Conservation (phyloP, 2,888 invertebrate species). For the Agrochola lota region DNA sequence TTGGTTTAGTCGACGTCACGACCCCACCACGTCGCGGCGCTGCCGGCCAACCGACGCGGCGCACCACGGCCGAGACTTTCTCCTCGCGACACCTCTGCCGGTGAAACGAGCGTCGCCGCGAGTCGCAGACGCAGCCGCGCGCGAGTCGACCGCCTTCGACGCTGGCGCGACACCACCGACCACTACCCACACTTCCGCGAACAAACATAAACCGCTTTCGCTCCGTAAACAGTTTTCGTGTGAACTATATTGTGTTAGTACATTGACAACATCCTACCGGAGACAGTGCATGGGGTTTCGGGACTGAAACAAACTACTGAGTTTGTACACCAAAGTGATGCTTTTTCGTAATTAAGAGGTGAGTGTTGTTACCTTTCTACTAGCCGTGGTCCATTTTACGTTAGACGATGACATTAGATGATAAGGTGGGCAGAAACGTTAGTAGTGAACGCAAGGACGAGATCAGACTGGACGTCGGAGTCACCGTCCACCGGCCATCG, state of each 20-base stretch:
- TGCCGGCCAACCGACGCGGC: slow-evolving; percentile 83
- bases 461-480: slow-evolving; percentile 70
- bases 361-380: slow-evolving; percentile 83
- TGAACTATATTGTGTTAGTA: slow-evolving; percentile 78
- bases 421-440: slow-evolving; percentile 81
- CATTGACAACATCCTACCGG: slow-evolving; percentile 67
- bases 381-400: slow-evolving; percentile 73
- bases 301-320: slow-evolving; percentile 66
- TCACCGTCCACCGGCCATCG: slow-evolving; percentile 64
- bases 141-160: slow-evolving; percentile 84
- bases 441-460: slow-evolving; percentile 88
- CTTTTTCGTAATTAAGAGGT: slow-evolving; percentile 82
- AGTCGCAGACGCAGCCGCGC: slow-evolving; percentile 85
- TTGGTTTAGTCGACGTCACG: slow-evolving; percentile 83
- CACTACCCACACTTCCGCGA: slow-evolving; percentile 81
- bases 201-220: slow-evolving; percentile 82
- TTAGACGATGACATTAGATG: slow-evolving; percentile 86
- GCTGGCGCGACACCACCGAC: slow-evolving; percentile 66
- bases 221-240: slow-evolving; percentile 84
- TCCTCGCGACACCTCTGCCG: slow-evolving; percentile 88
- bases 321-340: slow-evolving; percentile 78
- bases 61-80: slow-evolving; percentile 90
- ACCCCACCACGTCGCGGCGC: slow-evolving; percentile 78
- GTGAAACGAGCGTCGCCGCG: slow-evolving; percentile 83
- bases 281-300: slow-evolving; percentile 70